phyloP scores from a whole-genome alignment of 2,113 vertebrate species.

The Irena cyanogastra region DNA sequence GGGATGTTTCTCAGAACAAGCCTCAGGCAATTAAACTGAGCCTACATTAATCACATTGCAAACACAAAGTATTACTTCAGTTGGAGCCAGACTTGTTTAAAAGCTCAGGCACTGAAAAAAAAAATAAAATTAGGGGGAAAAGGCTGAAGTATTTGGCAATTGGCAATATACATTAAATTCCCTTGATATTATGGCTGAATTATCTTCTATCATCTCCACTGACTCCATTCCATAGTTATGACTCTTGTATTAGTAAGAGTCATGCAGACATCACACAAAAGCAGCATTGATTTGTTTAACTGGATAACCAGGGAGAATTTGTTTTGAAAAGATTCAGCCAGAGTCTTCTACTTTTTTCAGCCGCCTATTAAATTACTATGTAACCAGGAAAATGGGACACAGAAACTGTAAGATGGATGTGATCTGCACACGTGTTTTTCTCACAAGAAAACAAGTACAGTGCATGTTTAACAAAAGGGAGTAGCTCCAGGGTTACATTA shows the following conservation, averaged over 20 bases:
- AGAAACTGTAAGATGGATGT: background rate
- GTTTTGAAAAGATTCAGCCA: background rate
- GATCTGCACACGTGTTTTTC: background rate
- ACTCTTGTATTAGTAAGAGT: background rate
- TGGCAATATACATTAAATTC: background rate
- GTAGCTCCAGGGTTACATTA: background rate
- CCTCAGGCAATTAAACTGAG: background rate
- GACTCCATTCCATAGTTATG: background rate
- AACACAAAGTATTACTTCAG: background rate
- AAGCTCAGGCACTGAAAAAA: background rate
- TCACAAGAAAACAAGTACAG: constrained; percentile 13
- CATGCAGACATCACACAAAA: background rate
- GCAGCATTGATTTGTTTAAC: background rate
- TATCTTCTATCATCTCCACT: background rate
- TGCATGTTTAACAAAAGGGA: background rate
- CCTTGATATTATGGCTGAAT: background rate
- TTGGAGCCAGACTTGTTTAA: background rate
- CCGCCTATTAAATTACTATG: background rate
- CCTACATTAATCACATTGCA: background rate
- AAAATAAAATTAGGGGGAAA: background rate
- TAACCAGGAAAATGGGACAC: constrained; percentile 28
- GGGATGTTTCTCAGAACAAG: background rate
- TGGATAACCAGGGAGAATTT: constrained; percentile 3
- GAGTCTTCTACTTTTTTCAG: background rate
- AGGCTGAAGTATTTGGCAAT: background rate